Base-by-base conservation (phyloP, 2,888 invertebrate genomes). In the Cosmia pyralina region DNA sequence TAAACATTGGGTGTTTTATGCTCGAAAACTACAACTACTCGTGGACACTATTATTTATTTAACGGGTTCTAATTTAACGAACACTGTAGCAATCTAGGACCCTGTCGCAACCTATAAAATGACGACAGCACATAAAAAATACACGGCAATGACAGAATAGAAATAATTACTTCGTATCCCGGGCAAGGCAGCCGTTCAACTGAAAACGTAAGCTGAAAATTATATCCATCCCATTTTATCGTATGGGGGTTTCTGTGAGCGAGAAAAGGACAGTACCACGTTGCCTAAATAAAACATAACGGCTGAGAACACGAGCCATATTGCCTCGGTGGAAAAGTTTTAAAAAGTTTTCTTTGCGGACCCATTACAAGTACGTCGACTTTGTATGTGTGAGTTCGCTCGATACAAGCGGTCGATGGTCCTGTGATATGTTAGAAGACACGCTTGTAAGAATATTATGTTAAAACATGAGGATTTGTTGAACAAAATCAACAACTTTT, bases 271-370 rank as follows among this genome's bases (percentile, higher is more conserved):
- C 88, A 87, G 91, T 88, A 89, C 80, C 92, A 89, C 90, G 94
- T 93, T 93, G 93, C 94, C 95, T 95, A 95, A 96, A 96, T 96
- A 96, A 96, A 96, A 95, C 94, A 94, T 95, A 94, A 94, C 94
- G 96, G 93, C 93, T 94, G 94, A 94, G 95, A 96, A 96, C 95
- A 95, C 95, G 96, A 95, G 96, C 96, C 96, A 96, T 96, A 96
- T 96, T 96, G 96, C 96, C 95, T 96, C 95, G 95, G 93, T 95
- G 95, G 94, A 95, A 96, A 96, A 96, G 95, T 96, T 96, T 96
- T 96, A 93, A 96, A 96, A 96, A 96, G 94, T 96, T 96, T 96
- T 96, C 96, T 96, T 96, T 96, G 95, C 96, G 95, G 96, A 94
- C 95, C 96, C 95, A 96, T 96, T 96, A 96, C 95, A 95, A 95